A percentile compares a stretch with the other conserved stretches of the same genome.
Conservation (phyloP, 2,113 vertebrate genomes). For the Puma concolor region DNA sequence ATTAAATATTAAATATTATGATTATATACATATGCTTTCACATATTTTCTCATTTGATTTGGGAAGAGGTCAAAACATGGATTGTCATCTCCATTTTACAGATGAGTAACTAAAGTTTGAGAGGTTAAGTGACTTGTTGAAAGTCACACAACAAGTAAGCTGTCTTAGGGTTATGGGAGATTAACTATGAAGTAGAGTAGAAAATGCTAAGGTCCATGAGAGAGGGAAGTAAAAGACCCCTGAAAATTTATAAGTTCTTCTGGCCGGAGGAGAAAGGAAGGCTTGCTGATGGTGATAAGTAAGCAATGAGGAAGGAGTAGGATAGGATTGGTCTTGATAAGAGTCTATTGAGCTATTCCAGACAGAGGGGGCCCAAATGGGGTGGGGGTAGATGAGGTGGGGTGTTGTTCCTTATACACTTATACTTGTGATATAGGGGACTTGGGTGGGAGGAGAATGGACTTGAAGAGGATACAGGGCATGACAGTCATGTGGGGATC, state of each 20-base stretch:
- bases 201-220: conserved; percentile 27
- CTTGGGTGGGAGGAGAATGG: neutral
- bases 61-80: neutral
- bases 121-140: conserved; percentile 33
- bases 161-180: neutral
- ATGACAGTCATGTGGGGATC: neutral
- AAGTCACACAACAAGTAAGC: neutral
- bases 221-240: neutral
- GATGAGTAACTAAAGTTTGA: conserved; percentile 1
- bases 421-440: neutral
- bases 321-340: neutral
- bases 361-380: neutral
- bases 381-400: neutral
- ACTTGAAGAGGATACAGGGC: neutral
- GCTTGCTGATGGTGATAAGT: neutral
- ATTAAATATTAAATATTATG: conserved; percentile 24
- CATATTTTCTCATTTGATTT: conserved; percentile 42
- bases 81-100: conserved; percentile 23
- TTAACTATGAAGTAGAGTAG: conserved; percentile 13
- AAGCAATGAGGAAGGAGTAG: neutral
- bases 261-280: neutral
- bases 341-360: neutral
- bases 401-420: neutral
- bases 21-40: conserved; percentile 33
- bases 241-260: conserved; percentile 20